phyloP scores from a whole-genome alignment of 2,888 invertebrate genomes.

The Capitulum mitella region DNA sequence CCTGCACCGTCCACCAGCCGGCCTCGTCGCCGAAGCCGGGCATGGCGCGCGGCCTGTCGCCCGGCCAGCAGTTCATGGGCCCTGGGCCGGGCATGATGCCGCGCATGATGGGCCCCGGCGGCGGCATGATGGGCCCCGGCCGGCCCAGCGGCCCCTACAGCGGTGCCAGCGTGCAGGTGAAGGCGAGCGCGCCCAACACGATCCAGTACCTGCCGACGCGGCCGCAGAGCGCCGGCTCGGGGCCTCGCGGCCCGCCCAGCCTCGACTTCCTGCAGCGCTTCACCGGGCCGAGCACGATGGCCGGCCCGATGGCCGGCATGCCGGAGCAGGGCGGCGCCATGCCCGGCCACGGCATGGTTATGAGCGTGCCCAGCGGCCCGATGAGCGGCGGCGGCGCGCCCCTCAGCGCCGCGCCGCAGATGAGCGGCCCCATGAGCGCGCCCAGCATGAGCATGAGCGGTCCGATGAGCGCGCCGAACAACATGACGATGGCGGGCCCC shows the following conservation, averaged over 20 bases:
- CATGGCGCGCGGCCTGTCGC: slow-evolving; percentile 30
- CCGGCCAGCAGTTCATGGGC: slow-evolving; percentile 31
- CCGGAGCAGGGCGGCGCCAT: slow-evolving; percentile 46
- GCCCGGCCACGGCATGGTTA: slow-evolving; percentile 40
- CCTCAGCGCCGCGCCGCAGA: slow-evolving; percentile 35
- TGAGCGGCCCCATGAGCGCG: slow-evolving; percentile 38
- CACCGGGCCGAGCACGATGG: slow-evolving; percentile 57
- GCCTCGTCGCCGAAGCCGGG: slow-evolving; percentile 31
- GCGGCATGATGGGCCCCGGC: slow-evolving; percentile 38
- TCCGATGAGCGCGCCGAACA: slow-evolving; percentile 46
- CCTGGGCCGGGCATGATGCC: slow-evolving; percentile 36
- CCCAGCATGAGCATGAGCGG: slow-evolving; percentile 45
- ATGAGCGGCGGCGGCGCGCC: slow-evolving; percentile 35
- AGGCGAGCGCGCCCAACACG: slow-evolving; percentile 93
- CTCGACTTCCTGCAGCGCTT: slow-evolving; percentile 82
- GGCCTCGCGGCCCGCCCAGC: slow-evolving; percentile 73
- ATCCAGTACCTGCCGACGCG: slow-evolving; percentile 95
- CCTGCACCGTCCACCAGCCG: slow-evolving; percentile 33
- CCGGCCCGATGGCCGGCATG: slow-evolving; percentile 55
- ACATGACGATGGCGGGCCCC: slow-evolving; percentile 46
- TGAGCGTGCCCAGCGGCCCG: slow-evolving; percentile 37
- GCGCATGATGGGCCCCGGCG: slow-evolving; percentile 54
- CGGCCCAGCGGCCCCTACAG: slow-evolving; percentile 35
- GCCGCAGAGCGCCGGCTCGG: slow-evolving; percentile 67
- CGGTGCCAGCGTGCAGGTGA: slow-evolving; percentile 52